Percentiles rank a stretch among this genome's conserved stretches.
These are phyloP conservation scores for Melanargia galathea DNA, from an alignment of 2,888 invertebrate genomes.

Conservation along the genomic window DNA sequence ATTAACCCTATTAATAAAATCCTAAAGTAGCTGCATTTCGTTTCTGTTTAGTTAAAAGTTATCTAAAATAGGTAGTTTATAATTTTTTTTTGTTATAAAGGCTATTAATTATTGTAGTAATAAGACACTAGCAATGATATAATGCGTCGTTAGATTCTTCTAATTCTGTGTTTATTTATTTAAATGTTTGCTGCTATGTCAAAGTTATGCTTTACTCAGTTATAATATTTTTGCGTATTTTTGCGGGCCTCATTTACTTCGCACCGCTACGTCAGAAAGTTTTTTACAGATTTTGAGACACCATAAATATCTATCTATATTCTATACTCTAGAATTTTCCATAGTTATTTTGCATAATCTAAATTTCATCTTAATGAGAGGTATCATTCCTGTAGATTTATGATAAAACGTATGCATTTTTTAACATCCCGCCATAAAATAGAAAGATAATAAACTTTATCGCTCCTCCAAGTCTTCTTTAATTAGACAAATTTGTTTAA, in stretches of 20 bases:
- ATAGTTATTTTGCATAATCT: not conserved
- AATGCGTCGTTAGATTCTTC: too few relatives aligned
- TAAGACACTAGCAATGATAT: too few relatives aligned
- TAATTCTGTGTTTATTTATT: too few relatives aligned
- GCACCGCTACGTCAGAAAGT: too few relatives aligned
- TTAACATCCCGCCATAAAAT: slow-evolving; percentile 13
- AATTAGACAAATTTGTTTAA: slow-evolving; percentile 28
- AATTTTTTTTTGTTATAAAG: not conserved
- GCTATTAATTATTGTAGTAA: too few relatives aligned
- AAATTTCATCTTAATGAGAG: not conserved
- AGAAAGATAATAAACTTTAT: slow-evolving; percentile 27
- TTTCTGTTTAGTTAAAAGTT: not conserved
- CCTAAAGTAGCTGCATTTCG: not conserved
- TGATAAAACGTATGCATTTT: slow-evolving; percentile 12
- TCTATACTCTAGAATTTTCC: not conserved
- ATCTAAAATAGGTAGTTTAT: not conserved
- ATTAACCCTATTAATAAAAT: not conserved
- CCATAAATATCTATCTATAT: too few relatives aligned
- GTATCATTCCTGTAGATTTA: slow-evolving; percentile 9
- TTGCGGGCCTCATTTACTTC: too few relatives aligned
- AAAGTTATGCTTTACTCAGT: too few relatives aligned
- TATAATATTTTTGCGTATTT: too few relatives aligned
- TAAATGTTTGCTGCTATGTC: too few relatives aligned
- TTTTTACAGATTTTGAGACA: too few relatives aligned
- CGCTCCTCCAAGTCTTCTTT: slow-evolving; percentile 17